phyloP scores from a whole-genome alignment of 2,797 vertebrate genomes.

The Myiotriccus ornatus region DNA sequence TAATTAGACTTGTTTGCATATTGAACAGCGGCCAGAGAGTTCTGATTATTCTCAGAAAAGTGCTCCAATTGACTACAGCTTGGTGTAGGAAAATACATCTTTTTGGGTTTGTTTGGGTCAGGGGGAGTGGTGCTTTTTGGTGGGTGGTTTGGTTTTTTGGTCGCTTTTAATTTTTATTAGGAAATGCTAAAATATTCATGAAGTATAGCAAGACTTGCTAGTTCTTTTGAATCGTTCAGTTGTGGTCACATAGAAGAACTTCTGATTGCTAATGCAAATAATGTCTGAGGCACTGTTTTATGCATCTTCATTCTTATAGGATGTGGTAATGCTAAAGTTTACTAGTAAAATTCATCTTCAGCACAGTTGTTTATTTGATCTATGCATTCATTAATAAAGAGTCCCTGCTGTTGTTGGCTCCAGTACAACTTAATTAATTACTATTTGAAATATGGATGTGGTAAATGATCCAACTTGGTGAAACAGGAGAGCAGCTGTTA shows the following conservation, averaged over 20 bases:
- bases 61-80: neutral
- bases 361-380: constrained; percentile 44
- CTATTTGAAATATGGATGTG: constrained; percentile 56
- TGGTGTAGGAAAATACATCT: neutral
- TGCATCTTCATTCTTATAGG: neutral
- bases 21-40: neutral
- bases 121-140: neutral
- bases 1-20: neutral
- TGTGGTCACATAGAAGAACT: neutral
- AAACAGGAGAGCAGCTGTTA: constrained; percentile 60
- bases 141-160: neutral
- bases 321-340: neutral
- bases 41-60: neutral
- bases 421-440: constrained; percentile 54
- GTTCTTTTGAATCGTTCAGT: neutral
- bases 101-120: neutral
- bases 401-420: constrained; percentile 54
- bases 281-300: neutral
- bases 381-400: constrained; percentile 56
- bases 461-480: constrained; percentile 55
- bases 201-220: neutral
- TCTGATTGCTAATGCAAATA: neutral
- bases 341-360: neutral
- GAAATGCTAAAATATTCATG: neutral
- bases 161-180: neutral